Percentiles rank a stretch among this genome's conserved stretches.
phyloP scores from a whole-genome alignment of 1,140 invertebrate genomes.

The Maconellicoccus hirsutus region DNA sequence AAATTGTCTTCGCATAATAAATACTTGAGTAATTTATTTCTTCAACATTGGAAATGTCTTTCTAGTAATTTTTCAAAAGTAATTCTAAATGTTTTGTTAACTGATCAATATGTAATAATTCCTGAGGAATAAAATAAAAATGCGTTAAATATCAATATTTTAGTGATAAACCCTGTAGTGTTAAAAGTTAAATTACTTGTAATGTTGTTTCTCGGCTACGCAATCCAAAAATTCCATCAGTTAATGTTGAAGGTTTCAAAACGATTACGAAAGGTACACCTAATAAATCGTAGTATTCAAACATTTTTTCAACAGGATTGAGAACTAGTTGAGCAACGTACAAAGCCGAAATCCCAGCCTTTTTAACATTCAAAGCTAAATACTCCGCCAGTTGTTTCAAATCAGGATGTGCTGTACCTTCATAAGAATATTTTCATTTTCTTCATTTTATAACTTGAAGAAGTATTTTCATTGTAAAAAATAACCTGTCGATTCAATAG shows the following conservation, averaged over 20 bases:
- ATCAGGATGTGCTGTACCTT: slow-evolving; percentile 28
- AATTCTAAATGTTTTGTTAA: neutral
- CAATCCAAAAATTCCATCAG: slow-evolving; percentile 56
- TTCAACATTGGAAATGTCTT: too few species aligned
- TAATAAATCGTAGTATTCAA: slow-evolving; percentile 35
- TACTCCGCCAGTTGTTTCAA: slow-evolving; percentile 36
- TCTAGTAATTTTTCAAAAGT: neutral
- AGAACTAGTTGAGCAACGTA: neutral
- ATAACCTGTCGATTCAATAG: slow-evolving; percentile 25
- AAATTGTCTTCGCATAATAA: too few species aligned
- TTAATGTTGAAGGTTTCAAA: slow-evolving; percentile 49
- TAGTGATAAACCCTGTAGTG: too few species aligned
- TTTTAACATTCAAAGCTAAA: slow-evolving; percentile 36
- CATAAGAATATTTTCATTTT: slow-evolving; percentile 5
- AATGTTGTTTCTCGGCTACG: slow-evolving; percentile 61
- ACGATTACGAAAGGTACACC: slow-evolving; percentile 56
- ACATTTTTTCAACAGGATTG: slow-evolving; percentile 28
- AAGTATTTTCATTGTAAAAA: neutral
- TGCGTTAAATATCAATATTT: too few species aligned
- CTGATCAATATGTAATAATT: neutral
- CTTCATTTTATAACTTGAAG: too few species aligned
- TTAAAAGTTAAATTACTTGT: slow-evolving; percentile 35
- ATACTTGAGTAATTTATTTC: too few species aligned
- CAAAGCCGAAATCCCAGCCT: slow-evolving; percentile 30
- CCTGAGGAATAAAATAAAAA: neutral